Evolutionary conservation across 2,797 vertebrate genomes (phyloP).

Genomic region (Mormyrops attenuatus): DNA sequence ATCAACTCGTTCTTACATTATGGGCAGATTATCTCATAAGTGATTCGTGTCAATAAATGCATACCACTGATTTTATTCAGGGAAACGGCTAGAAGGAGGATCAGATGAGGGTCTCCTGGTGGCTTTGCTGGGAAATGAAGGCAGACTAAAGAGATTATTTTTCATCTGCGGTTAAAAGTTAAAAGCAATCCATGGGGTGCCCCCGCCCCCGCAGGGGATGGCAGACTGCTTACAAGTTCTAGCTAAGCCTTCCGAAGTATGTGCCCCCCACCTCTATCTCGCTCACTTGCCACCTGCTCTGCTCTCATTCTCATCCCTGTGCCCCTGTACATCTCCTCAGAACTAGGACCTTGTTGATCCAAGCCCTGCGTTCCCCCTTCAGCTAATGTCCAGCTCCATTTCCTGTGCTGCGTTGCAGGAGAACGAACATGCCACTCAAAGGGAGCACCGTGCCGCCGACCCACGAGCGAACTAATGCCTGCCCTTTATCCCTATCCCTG

Average conservation of each 20-base stretch:
- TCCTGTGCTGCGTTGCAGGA: neutral
- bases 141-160: slow-evolving; percentile 62
- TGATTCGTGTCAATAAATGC: slow-evolving; percentile 12
- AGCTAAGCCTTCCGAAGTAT: neutral
- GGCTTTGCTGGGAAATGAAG: slow-evolving; percentile 22
- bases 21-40: neutral
- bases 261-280: neutral
- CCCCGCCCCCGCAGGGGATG: slow-evolving; percentile 34
- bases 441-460: neutral
- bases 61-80: neutral
- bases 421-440: neutral
- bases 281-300: neutral
- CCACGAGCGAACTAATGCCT: neutral
- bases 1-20: neutral
- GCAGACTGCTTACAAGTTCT: neutral
- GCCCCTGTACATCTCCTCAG: neutral
- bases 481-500: neutral
- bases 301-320: neutral
- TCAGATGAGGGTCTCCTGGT: slow-evolving; percentile 9
- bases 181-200: slow-evolving; percentile 48
- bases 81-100: slow-evolving; percentile 32
- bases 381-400: neutral
- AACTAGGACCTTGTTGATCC: neutral
- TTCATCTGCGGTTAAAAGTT: slow-evolving; percentile 61
- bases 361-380: neutral